Percentiles rank a stretch among this genome's conserved stretches.
Evolutionary conservation across 2,797 vertebrate genomes (phyloP).

Genomic region (Apodemus agrarius): DNA sequence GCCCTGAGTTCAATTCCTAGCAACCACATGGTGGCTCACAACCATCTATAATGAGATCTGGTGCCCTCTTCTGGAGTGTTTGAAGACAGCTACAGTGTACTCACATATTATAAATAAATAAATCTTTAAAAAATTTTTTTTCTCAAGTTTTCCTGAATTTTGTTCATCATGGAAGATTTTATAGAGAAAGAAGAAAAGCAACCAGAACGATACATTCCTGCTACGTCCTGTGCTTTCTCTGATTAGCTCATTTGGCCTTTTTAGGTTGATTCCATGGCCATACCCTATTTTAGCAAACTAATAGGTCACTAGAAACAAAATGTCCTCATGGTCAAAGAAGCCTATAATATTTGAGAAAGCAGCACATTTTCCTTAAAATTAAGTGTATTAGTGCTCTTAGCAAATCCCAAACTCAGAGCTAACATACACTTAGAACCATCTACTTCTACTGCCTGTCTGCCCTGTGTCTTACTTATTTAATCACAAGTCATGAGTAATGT

Average conservation of each 20-base stretch:
- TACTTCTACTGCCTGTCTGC: neutral
- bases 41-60: too few relatives aligned
- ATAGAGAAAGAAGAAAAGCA: neutral
- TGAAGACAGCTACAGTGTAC: too few relatives aligned
- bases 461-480: neutral
- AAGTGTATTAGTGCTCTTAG: neutral
- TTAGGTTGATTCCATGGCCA: neutral
- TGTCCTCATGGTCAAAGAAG: neutral
- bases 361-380: neutral
- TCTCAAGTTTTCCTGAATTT: neutral
- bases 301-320: neutral
- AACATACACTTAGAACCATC: neutral
- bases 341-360: neutral
- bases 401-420: neutral
- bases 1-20: too few relatives aligned
- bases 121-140: neutral
- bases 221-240: neutral
- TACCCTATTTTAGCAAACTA: neutral
- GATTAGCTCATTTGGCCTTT: neutral
- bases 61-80: too few relatives aligned
- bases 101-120: too few relatives aligned
- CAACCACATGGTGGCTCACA: too few relatives aligned
- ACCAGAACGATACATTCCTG: accelerated
- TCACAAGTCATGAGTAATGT: neutral
- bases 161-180: neutral